Base-by-base conservation (phyloP, 2,797 vertebrate genomes). In the Apodemus agrarius region DNA sequence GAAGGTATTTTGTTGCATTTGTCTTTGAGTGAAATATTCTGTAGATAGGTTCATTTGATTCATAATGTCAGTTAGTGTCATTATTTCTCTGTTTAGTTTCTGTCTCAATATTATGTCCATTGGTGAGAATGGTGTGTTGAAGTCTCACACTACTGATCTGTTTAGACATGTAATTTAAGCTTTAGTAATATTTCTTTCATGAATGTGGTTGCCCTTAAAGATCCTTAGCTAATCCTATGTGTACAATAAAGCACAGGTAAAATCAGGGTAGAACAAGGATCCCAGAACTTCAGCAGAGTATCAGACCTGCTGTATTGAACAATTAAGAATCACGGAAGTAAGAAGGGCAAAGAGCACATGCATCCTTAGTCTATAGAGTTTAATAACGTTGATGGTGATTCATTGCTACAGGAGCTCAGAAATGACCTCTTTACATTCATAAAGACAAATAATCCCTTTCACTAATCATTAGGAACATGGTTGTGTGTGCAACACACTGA, bases 371-470 rank as follows among this genome's bases (percentile, higher is more conserved):
- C 11, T 76, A 90, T 57, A 4, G 10, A 54, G 7, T 4, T 54
- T 65, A 9, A 29, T 31, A 54, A 11, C 75, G 16, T 14, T 65
- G 52, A 43, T 24, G 13, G 13, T 72, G 29, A 82, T 63, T 63
- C 57, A 29, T 0, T 83, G 14, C 1, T 31, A 0, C 12, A 69
- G 0, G n/a, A 78, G 49, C 91, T 95, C 26, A 74, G 5, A n/a
- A 22, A 74, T 59, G 21, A 3, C 6, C 26, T 78, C 12, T 49
- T 6, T 17, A 31, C 14, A 29, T 54, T n/a, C 40, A 59, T 43
- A 0, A 6, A 74, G 14, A 83, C 34, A 54, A 26, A 43, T 0
- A 19, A 17, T 52, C 0, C 0, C 54, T 43, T 82, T 16, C 57
- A 11, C 13, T 59, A 52, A n/a, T 83, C 1, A 69, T 46, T 72